A percentile compares a stretch with the other conserved stretches of the same genome.
Conservation (phyloP, 1,140 invertebrate genomes). For the Platyura marginata region DNA sequence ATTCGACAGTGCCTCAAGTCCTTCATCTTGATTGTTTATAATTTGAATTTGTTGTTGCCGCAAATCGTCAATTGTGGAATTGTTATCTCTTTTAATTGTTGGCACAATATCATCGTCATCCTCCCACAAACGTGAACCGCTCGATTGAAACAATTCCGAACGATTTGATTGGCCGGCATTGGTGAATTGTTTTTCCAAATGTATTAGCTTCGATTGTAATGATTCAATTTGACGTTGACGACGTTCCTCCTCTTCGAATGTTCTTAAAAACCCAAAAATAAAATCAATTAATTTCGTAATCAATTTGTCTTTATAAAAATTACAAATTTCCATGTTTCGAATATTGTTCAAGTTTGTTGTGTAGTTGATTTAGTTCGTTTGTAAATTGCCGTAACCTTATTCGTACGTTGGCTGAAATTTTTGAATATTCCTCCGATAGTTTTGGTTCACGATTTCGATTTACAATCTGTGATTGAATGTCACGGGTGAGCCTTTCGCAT, state of each 20-base stretch:
- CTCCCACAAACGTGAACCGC: neutral
- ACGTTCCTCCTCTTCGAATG: slow-evolving; percentile 37
- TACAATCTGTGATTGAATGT: slow-evolving; percentile 40
- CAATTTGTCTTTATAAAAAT: slow-evolving; percentile 9
- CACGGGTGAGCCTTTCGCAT: slow-evolving; percentile 39
- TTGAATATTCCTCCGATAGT: slow-evolving; percentile 30
- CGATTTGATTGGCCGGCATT: neutral
- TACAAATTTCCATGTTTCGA: slow-evolving; percentile 30
- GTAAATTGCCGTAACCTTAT: slow-evolving; percentile 39
- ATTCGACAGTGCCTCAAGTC: slow-evolving; percentile 53
- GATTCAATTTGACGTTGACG: slow-evolving; percentile 35
- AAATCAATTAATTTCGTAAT: neutral
- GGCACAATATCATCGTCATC: slow-evolving; percentile 1
- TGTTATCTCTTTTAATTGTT: slow-evolving; percentile 2
- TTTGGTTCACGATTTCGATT: slow-evolving; percentile 29
- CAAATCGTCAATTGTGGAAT: slow-evolving; percentile 11
- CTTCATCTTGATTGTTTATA: slow-evolving; percentile 51
- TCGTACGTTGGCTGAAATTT: slow-evolving; percentile 36
- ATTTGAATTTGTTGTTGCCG: slow-evolving; percentile 20
- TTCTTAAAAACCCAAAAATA: slow-evolving; percentile 15
- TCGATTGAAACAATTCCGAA: neutral
- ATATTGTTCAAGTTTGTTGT: slow-evolving; percentile 31
- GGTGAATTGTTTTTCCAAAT: slow-evolving; percentile 26
- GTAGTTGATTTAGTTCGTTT: slow-evolving; percentile 36
- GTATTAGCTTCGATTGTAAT: slow-evolving; percentile 33